These are phyloP conservation scores for Drosophila parthenogenetica DNA, from an alignment of 2,888 invertebrate species.

Conservation along the genomic window DNA sequence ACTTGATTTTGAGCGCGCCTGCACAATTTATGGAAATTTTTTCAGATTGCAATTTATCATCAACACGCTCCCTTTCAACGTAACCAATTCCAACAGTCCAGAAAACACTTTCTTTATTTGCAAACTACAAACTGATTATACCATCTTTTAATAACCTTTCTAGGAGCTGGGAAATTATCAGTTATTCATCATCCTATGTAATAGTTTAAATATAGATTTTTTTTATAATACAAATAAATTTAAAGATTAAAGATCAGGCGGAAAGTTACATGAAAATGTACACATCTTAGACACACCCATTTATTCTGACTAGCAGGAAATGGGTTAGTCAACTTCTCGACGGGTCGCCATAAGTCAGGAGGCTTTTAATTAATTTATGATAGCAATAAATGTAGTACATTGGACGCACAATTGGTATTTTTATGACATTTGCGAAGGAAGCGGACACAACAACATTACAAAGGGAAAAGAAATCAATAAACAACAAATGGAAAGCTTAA, in stretches of 20 bases:
- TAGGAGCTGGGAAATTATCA: constrained; percentile 2
- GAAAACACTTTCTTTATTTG: neutral
- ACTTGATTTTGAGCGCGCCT: constrained; percentile 10
- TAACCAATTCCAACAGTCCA: neutral
- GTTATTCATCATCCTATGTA: constrained; percentile 3
- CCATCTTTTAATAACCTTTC: neutral
- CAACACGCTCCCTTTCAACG: constrained; percentile 1
- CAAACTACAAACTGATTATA: neutral
- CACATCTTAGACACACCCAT: constrained; percentile 39
- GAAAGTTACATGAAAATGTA: constrained; percentile 20
- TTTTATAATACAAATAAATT: constrained; percentile 7
- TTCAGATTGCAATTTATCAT: constrained; percentile 38
- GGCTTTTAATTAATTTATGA: constrained; percentile 37
- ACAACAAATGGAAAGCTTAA: neutral
- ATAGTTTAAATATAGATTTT: neutral
- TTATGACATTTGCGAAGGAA: constrained; percentile 25
- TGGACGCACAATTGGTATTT: constrained; percentile 28
- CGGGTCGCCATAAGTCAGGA: constrained; percentile 18
- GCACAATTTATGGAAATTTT: constrained; percentile 56
- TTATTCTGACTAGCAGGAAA: constrained; percentile 21
- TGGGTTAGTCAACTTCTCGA: constrained; percentile 17
- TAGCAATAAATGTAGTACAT: constrained; percentile 10
- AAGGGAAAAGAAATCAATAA: constrained; percentile 16
- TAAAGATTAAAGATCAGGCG: constrained; percentile 13
- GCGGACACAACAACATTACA: constrained; percentile 8